Conservation (phyloP, 2,888 invertebrate genomes). For the Sialis fuliginosa region DNA sequence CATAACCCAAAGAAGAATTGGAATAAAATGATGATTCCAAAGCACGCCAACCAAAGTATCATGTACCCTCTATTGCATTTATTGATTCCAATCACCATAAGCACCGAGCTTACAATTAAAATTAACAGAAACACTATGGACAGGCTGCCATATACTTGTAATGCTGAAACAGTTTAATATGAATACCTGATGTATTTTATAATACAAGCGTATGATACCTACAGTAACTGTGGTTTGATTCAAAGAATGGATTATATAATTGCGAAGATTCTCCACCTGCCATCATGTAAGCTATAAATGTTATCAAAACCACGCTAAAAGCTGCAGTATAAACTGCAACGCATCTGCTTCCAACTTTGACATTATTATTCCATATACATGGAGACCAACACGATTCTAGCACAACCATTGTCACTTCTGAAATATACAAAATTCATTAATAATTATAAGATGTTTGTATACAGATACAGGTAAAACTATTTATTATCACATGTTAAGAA, state of each 20-base stretch:
- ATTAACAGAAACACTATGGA: conserved; percentile 38
- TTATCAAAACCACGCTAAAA: conserved; percentile 55
- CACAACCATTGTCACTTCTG: conserved; percentile 38
- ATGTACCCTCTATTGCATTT: conserved; percentile 62
- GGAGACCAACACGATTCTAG: conserved; percentile 76
- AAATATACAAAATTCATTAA: no score
- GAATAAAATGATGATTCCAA: conserved; percentile 52
- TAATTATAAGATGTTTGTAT: no score
- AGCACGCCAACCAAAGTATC: conserved; percentile 58
- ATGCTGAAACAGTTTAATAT: conserved; percentile 34
- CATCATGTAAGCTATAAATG: conserved; percentile 58
- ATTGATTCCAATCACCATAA: conserved; percentile 44
- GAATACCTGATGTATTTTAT: not conserved
- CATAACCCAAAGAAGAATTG: conserved; percentile 68
- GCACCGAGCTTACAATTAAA: conserved; percentile 35
- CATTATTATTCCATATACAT: conserved; percentile 65
- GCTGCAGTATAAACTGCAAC: conserved; percentile 67
- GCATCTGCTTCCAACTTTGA: conserved; percentile 58
- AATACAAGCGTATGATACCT: conserved; percentile 22
- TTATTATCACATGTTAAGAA: no score
- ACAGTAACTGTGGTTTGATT: conserved; percentile 64
- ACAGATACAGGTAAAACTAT: no score
- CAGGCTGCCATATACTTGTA: conserved; percentile 49
- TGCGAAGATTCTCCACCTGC: conserved; percentile 79
- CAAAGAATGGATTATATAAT: conserved; percentile 75